Percentiles rank a stretch among this genome's conserved stretches.
Conservation (phyloP, 2,113 vertebrate genomes). For the Eonycteris spelaea region DNA sequence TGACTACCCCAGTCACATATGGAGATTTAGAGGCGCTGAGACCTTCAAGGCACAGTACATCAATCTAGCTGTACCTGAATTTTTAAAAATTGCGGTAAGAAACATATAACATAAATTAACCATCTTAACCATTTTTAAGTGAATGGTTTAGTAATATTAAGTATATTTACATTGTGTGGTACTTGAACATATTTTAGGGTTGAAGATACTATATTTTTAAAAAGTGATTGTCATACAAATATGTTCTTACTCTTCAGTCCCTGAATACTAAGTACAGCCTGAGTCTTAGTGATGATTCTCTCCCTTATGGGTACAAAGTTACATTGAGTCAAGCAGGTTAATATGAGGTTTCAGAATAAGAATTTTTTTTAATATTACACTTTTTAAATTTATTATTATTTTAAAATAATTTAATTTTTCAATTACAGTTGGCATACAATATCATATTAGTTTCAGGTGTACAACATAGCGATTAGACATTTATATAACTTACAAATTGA, state of each 20-base stretch:
- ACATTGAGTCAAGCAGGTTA: not conserved
- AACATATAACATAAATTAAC: not conserved
- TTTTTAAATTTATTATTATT: too few species aligned
- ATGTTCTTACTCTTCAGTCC: not conserved
- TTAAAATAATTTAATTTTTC: too few species aligned
- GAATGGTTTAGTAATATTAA: not conserved
- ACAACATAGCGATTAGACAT: too few species aligned
- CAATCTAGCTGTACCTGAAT: not conserved
- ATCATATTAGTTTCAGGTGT: too few species aligned
- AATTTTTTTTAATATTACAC: too few species aligned
- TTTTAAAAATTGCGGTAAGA: not conserved
- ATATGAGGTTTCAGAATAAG: not conserved
- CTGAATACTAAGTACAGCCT: not conserved
- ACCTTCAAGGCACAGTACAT: not conserved
- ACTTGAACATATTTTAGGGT: not conserved
- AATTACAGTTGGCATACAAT: too few species aligned
- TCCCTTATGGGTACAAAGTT: not conserved
- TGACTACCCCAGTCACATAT: accelerated
- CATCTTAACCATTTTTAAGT: not conserved
- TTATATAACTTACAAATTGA: too few species aligned
- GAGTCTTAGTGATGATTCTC: not conserved
- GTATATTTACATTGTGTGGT: not conserved
- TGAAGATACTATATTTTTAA: not conserved
- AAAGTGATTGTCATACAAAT: not conserved
- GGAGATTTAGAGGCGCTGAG: not conserved